Base-by-base conservation (phyloP, 2,797 vertebrate species). In the Dryobates pubescens region DNA sequence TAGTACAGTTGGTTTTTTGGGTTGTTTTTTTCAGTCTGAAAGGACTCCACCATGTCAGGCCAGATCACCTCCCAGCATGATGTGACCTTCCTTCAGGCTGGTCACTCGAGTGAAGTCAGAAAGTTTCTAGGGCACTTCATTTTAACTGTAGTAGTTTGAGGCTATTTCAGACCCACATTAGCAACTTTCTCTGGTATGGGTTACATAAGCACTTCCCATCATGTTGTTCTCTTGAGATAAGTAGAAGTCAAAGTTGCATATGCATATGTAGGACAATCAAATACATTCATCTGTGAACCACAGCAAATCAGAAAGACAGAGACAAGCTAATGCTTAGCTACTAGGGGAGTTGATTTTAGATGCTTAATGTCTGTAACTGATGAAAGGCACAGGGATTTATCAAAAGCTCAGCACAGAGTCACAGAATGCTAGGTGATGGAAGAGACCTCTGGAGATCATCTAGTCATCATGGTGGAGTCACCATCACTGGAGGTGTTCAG, bases 81-180 rank as follows among this genome's bases (percentile, higher is more conserved):
- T 47, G 53, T 94, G 96, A 95, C 96, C 85, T 96, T 96, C 91
- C 89, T 96, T 91, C 89, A 79, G 96, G 89, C 92, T 93, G 84
- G 90, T 72, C 79, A 81, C 74, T 93, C 88, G 92, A 95, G 53
- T 73, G 93, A 91, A 91, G 70, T 91, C 63, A 64, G 57, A 45
- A 93, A 92, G 70, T 89, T 95, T 92, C 82, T 95, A 87, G 89
- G 69, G 19, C 82, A 56, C 19, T 87, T 89, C 27, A 49, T 75
- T 78, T 89, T 47, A 77, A 69, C 70, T 62, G 41, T 29, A 32
- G 26, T 13, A 65, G 43, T 86, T 79, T 61, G 58, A 87, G 76
- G 86, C 67, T 91, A 41, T 95, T 94, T 89, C 61, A 88, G 79
- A 72, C 53, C 38, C 17, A 23, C 5, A 62, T 72, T 78, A 92